Base-by-base conservation (phyloP, 2,888 invertebrate genomes). In the Plagodis dolabraria region DNA sequence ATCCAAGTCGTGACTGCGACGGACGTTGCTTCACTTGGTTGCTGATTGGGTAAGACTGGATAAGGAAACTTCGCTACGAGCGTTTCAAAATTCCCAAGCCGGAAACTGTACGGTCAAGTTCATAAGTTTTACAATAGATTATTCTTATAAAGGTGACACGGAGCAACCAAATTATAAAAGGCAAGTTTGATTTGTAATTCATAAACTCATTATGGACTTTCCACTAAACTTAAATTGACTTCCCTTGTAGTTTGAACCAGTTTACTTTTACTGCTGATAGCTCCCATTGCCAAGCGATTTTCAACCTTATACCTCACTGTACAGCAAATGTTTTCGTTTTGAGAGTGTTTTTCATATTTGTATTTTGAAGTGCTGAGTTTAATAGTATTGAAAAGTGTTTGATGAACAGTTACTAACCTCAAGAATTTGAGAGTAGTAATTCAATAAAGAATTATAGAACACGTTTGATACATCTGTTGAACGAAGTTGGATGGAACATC, bases 191-290 rank as follows among this genome's bases (percentile, higher is more conserved):
- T 78, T 79, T 77, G 73, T 78, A 76, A 75, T 79, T 81, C 78
- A 75, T 75, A 72, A 74, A 75, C 76, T 78, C 77, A 80, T 79
- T 77, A 80, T 71, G 67, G 75, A 78, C 72, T 76, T 74, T 59
- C 70, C 66, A 63, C 69, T 64, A 68, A 81, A 81, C 77, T 81
- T 79, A 76, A 79, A 81, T 81, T 78, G 79, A 75, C 79, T 81
- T 81, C 74, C 65, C 79, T 74, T 80, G 79, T 78, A 74, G 70
- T 74, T 72, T 7, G 12, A 22, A 35, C 63, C 60, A 59, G 44
- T 43, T 48, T 61, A 55, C 33, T 36, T 60, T 47, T 51, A 44
- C 55, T 47, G 6, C 36, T 42, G 5, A 10, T 10, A 46, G 22
- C 6, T 42, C 43, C 9, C 0, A 12, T 44, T 47, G 53, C 22